phyloP scores from a whole-genome alignment of 2,113 vertebrate genomes.

The Heterochromis multidens region DNA sequence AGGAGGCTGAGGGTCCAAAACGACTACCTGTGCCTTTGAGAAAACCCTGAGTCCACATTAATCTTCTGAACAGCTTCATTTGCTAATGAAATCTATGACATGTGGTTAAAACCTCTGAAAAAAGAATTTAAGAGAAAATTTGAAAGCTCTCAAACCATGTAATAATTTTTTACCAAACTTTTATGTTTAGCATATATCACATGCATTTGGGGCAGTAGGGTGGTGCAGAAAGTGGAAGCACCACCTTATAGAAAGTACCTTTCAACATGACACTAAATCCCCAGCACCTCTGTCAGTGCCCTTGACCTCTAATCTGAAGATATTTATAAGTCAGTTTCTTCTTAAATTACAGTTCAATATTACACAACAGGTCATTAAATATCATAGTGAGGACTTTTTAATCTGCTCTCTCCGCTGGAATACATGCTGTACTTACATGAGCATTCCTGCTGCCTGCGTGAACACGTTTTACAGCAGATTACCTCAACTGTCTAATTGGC shows the following conservation, averaged over 20 bases:
- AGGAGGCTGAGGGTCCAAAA: too few species aligned
- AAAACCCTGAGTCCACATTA: background rate
- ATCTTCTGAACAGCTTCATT: background rate
- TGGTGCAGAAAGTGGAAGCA: background rate
- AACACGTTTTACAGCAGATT: constrained; percentile 3
- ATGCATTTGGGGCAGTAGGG: background rate
- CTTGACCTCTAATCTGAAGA: background rate
- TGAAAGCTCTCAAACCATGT: background rate
- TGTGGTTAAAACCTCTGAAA: background rate
- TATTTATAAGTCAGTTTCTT: background rate
- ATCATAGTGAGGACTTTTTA: background rate
- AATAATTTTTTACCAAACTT: background rate
- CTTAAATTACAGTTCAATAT: constrained; percentile 20
- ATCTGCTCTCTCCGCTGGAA: background rate
- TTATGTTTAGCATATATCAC: background rate
- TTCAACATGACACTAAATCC: background rate
- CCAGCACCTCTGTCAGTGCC: background rate
- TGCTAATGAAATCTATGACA: background rate
- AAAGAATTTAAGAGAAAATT: background rate
- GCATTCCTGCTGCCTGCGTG: background rate
- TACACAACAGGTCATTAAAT: background rate
- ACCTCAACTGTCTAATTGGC: constrained; percentile 48
- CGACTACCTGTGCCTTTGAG: too few species aligned
- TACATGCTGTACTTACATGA: background rate
- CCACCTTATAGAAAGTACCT: background rate